Percentiles rank a stretch among this genome's conserved stretches.
Evolutionary conservation across 2,888 invertebrate species (phyloP).

Genomic region (Agonopterix subpropinquella): DNA sequence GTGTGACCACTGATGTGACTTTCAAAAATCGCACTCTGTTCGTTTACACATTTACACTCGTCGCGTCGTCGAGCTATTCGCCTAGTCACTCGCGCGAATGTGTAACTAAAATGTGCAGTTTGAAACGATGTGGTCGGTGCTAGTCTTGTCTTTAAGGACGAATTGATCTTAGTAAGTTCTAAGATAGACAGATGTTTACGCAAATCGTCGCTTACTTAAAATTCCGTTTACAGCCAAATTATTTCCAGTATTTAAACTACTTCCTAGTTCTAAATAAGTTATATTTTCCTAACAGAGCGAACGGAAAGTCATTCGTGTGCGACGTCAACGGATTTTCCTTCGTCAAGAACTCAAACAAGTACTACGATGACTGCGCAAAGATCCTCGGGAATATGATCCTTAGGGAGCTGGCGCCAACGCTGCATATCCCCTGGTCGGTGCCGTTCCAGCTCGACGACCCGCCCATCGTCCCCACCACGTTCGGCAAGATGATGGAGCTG

Average conservation of each 20-base stretch:
- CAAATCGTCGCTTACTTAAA: no score
- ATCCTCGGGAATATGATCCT: conserved; percentile 99
- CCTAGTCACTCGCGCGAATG: no score
- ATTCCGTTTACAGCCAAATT: not conserved
- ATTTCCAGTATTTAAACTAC: not conserved
- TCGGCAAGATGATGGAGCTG: conserved; percentile 96
- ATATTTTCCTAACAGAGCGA: conserved; percentile 81
- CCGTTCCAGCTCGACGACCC: conserved; percentile 99
- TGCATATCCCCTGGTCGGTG: conserved; percentile 98
- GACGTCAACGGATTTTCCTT: conserved; percentile 99
- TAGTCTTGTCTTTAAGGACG: no score
- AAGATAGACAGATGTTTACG: no score
- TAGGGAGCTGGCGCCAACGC: conserved; percentile 93
- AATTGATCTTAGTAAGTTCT: no score
- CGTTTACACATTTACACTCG: no score
- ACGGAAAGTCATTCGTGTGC: conserved; percentile 99
- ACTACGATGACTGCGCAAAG: conserved; percentile 99
- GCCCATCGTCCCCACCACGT: conserved; percentile 98
- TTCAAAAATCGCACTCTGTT: no score
- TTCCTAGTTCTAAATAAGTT: not conserved
- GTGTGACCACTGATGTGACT: no score
- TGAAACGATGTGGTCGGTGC: no score
- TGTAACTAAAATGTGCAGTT: no score
- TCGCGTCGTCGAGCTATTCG: no score
- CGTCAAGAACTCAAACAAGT: conserved; percentile 99